Evolutionary conservation across 2,113 vertebrate genomes (phyloP).

Genomic region (Tetrax tetrax): DNA sequence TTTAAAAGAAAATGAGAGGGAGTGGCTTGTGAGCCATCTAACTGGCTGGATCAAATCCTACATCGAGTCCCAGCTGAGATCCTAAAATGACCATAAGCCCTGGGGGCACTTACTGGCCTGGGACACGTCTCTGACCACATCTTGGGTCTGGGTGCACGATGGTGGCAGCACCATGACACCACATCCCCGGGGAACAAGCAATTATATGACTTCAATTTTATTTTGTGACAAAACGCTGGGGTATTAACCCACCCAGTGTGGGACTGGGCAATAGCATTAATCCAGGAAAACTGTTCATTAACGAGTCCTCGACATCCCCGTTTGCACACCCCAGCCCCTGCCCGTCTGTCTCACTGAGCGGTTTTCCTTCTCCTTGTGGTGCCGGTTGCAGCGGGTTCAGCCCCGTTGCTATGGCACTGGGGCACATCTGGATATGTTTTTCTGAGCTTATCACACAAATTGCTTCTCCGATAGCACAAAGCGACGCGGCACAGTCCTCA

Average conservation of each 20-base stretch:
- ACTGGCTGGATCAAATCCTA: not conserved
- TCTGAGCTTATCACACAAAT: not conserved
- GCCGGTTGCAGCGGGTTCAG: not conserved
- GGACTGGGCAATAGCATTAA: not conserved
- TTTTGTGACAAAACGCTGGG: not conserved
- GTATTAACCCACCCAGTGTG: rapidly evolving
- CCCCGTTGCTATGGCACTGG: not conserved
- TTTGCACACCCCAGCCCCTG: not conserved
- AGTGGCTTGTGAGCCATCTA: not conserved
- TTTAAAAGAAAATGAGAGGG: not conserved
- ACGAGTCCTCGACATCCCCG: rapidly evolving
- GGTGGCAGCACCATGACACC: rapidly evolving
- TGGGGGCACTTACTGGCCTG: not conserved
- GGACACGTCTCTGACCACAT: rapidly evolving
- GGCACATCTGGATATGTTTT: not conserved
- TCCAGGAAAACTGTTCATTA: not conserved
- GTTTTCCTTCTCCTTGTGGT: not conserved
- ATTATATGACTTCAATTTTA: not conserved
- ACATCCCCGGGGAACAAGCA: not conserved
- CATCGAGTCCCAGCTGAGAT: rapidly evolving
- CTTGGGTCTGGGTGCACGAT: rapidly evolving
- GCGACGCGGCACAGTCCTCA: rapidly evolving
- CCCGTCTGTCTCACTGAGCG: rapidly evolving
- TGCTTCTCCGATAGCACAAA: not conserved
- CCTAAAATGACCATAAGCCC: not conserved